Evolutionary conservation across 2,888 invertebrate species (phyloP), one percentile per base, ranked within the genome.

Genomic region (Alentia gelatinosa): DNA sequence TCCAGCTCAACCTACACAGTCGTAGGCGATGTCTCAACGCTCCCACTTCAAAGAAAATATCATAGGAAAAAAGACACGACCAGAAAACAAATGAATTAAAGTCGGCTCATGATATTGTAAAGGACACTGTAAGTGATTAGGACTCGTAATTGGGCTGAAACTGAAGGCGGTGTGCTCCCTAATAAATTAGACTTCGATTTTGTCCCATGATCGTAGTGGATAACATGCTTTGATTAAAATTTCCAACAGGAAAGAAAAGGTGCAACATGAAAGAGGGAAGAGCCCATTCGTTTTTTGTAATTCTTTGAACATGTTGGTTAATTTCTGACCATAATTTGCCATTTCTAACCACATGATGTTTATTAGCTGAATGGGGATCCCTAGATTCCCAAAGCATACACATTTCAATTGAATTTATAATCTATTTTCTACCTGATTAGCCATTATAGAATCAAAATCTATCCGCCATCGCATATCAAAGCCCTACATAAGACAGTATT

Each of bases 271-370:
- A 56, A 56, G 56, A 56, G 56, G n/a, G 1, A n/a, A n/a, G 12
- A 56, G 3, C 56, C 56, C 1, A n/a, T 56, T 4, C n/a, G 19
- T n/a, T 56, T 56, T 56, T 56, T 56, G 12, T 56, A n/a, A 56
- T 56, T 56, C 56, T 56, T 56, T 56, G 56, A 56, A 56, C 56
- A 56, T 56, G 56, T 56, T n/a, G 56, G 56, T 56, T 56, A 56
- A 56, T 56, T 56, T n/a, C 3, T 19, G 23, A 19, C 3, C 56
- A 56, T 9, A 56, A 9, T 9, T 56, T 56, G 56, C 56, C 56
- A n/a, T n/a, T 56, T 19, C 56, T 56, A n/a, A 56, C 56, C 56
- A 56, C 56, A 56, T 19, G 5, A 5, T 56, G 5, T n/a, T 56
- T 19, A 56, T 56, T 56, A 12, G 9, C 56, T 56, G 56, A n/a